phyloP scores from a whole-genome alignment of 1,140 invertebrate species.

The Heliconius eleuchia region DNA sequence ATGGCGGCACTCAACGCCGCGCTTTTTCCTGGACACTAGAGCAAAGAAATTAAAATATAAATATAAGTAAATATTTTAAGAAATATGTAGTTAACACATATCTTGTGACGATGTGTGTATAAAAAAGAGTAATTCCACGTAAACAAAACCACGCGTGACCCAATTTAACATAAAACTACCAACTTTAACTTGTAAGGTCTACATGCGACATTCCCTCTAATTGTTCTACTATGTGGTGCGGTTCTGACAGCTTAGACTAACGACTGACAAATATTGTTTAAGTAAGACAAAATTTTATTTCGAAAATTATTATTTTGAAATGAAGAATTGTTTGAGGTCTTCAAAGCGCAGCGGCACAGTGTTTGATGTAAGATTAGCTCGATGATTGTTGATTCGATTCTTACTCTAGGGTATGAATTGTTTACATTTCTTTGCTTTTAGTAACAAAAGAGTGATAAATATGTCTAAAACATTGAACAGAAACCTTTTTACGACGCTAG shows the following conservation, averaged over 20 bases:
- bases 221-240: not conserved
- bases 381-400: too few species aligned
- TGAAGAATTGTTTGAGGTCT: too few species aligned
- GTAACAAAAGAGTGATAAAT: too few species aligned
- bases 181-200: constrained; percentile 14
- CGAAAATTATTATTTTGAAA: not conserved
- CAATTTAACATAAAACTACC: constrained; percentile 6
- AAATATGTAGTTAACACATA: not conserved
- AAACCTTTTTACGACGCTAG: too few species aligned
- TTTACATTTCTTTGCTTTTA: too few species aligned
- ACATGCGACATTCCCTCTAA: constrained; percentile 12
- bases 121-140: not conserved
- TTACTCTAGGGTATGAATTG: too few species aligned
- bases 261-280: not conserved
- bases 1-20: too few species aligned
- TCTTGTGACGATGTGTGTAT: not conserved
- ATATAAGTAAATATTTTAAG: not conserved
- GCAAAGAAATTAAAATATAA: too few species aligned
- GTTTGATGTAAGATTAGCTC: too few species aligned
- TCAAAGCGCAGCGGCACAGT: too few species aligned
- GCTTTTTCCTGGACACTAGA: too few species aligned
- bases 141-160: constrained; percentile 9
- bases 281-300: not conserved
- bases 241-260: not conserved
- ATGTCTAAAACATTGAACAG: too few species aligned